Evolutionary conservation across 2,113 vertebrate species (phyloP), one percentile per base, ranked within the genome.

Genomic region (Motacilla alba): DNA sequence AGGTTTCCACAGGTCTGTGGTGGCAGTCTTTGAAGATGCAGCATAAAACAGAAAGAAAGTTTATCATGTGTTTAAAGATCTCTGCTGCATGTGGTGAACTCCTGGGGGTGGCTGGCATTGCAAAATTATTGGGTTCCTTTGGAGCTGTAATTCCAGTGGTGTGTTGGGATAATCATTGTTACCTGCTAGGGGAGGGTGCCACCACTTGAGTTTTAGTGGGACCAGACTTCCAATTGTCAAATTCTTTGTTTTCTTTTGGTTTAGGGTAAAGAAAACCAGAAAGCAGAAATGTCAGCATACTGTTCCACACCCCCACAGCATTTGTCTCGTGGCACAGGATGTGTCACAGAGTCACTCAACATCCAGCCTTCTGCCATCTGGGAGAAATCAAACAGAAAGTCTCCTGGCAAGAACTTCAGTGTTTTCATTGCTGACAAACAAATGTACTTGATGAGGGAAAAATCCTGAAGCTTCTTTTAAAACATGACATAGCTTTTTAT

Each of bases 1-100:
- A 55, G 73, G 43, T 47, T 72, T 84, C 37, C 17, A 22, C 63
- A 76, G 72, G 72, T 96, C 95, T 72, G 3, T 24, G 66, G 77
- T 30, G 35, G 41, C 37, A 59, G 17, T 8, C 56, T 96, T 92
- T 96, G 70, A 96, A 83, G 78, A 46, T 47, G 62, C 26, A 76
- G 80, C 75, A 90, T 90, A 66, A 97, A 95, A 93, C 74, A 93
- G 82, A 91, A 90, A 68, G 59, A n/a, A 81, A 91, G 21, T 92
- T 90, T 20, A 37, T 39, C 6, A 1, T 23, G 15, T 27, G 31
- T 93, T 90, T 87, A 55, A 90, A 87, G 41, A 19, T 41, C 49
- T 75, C 46, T 91, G 10, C 26, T 50, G 66, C 27, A 31, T 2
- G 7, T 72, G 63, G 33, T 55, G 18, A 87, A 41, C 79, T 78